phyloP scores from a whole-genome alignment of 2,888 invertebrate species.

The Lycia hirtaria region DNA sequence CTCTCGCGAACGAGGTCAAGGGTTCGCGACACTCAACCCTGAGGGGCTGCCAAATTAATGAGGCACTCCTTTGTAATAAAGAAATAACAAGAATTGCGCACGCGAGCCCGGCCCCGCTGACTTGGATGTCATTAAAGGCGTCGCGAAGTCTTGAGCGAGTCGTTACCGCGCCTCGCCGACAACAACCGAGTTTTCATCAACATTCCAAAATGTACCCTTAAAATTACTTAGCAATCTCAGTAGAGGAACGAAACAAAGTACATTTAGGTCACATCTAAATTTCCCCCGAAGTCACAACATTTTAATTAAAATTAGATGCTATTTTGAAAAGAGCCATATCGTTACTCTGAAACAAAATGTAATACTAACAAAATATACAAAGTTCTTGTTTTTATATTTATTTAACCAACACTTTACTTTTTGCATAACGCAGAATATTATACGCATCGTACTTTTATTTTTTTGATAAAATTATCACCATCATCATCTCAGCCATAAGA shows the following conservation, averaged over 20 bases:
- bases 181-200: slow-evolving; percentile 74
- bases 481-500: too few relatives aligned
- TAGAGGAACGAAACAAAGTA: slow-evolving; percentile 43
- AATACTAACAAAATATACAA: background rate
- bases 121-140: slow-evolving; percentile 81
- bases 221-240: slow-evolving; percentile 55
- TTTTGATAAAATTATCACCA: too few relatives aligned
- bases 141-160: slow-evolving; percentile 76
- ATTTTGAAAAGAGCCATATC: slow-evolving; percentile 12
- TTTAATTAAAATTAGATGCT: slow-evolving; percentile 24
- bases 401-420: too few relatives aligned
- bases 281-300: slow-evolving; percentile 32
- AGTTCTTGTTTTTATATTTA: too few relatives aligned
- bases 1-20: slow-evolving; percentile 82
- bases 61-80: slow-evolving; percentile 86
- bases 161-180: slow-evolving; percentile 77
- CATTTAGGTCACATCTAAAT: slow-evolving; percentile 44
- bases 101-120: slow-evolving; percentile 77
- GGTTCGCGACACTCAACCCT: slow-evolving; percentile 82
- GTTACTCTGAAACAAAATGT: slow-evolving; percentile 3
- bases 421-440: too few relatives aligned
- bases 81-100: slow-evolving; percentile 86
- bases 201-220: slow-evolving; percentile 63
- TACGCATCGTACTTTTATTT: too few relatives aligned
- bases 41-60: slow-evolving; percentile 86